Percentiles rank a stretch among this genome's conserved stretches.
phyloP scores from a whole-genome alignment of 2,113 vertebrate species.

The Thalassoma bifasciatum region DNA sequence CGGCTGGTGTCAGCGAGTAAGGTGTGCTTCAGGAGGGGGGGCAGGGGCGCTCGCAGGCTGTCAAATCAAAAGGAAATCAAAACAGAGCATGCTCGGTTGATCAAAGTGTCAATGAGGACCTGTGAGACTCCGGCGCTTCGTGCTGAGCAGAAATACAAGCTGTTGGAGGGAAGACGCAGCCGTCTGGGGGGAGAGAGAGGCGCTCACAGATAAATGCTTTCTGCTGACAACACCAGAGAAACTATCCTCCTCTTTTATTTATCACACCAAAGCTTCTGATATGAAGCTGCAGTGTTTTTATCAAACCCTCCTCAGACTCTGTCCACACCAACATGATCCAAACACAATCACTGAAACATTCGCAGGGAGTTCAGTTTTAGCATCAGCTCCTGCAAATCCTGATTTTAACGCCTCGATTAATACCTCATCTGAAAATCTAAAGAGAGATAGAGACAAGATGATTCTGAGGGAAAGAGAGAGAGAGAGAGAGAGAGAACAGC shows the following conservation, averaged over 20 bases:
- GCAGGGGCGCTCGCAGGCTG: slow-evolving; percentile 43
- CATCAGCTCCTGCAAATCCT: slow-evolving; percentile 22
- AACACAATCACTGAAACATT: slow-evolving; percentile 20
- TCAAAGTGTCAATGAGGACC: slow-evolving; percentile 63
- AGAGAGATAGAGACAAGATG: slow-evolving; percentile 1
- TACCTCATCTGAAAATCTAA: slow-evolving; percentile 15
- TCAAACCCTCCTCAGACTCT: not conserved
- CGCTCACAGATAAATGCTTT: slow-evolving; percentile 33
- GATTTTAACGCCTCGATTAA: slow-evolving; percentile 19
- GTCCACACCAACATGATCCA: no score
- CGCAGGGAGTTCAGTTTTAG: not conserved
- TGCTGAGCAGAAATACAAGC: slow-evolving; percentile 47
- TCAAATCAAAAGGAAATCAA: slow-evolving; percentile 71
- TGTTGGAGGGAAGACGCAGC: slow-evolving; percentile 33
- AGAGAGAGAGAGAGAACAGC: no score
- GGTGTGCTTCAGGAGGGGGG: slow-evolving; percentile 27
- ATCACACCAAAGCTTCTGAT: slow-evolving; percentile 5
- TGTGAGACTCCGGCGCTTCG: slow-evolving; percentile 32
- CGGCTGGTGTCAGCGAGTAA: slow-evolving; percentile 42
- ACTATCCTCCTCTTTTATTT: slow-evolving; percentile 27
- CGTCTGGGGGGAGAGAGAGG: slow-evolving; percentile 39
- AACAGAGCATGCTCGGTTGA: slow-evolving; percentile 60
- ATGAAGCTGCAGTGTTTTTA: slow-evolving; percentile 11
- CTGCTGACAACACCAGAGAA: slow-evolving; percentile 6
- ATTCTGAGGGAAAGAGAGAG: not conserved